Percentiles rank a stretch among this genome's conserved stretches.
Evolutionary conservation across 2,113 vertebrate genomes (phyloP).

Genomic region (Leptodactylus fuscus): DNA sequence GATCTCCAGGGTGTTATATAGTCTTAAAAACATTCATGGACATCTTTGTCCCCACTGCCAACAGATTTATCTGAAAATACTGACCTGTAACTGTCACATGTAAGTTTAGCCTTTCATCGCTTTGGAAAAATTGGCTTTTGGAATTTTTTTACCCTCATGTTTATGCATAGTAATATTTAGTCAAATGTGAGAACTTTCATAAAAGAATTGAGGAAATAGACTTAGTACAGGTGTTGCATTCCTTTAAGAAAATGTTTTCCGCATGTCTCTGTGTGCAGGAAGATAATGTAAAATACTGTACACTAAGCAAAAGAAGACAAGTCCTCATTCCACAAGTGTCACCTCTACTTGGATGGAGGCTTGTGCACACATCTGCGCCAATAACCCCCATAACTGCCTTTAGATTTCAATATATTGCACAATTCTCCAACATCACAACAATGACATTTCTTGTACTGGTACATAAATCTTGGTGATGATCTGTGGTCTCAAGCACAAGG

Average conservation of each 20-base stretch:
- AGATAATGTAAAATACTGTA: background rate
- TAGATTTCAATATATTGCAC: too few species aligned
- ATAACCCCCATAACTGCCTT: background rate
- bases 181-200: background rate
- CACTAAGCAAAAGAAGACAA: too few species aligned
- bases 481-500: too few species aligned
- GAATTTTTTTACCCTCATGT: constrained; percentile 1
- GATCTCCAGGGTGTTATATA: background rate
- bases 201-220: background rate
- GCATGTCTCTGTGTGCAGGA: background rate
- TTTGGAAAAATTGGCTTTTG: background rate
- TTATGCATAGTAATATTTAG: background rate
- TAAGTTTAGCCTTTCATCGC: background rate
- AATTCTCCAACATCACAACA: too few species aligned
- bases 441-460: too few species aligned
- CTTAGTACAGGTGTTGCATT: background rate
- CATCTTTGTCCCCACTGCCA: background rate
- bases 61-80: background rate
- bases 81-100: background rate
- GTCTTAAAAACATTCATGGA: background rate
- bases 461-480: too few species aligned
- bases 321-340: too few species aligned
- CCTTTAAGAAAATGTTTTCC: too few species aligned
- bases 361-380: background rate
- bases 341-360: background rate